Base-by-base conservation (phyloP, 2,888 invertebrate genomes). In the Pyrgus malvae region DNA sequence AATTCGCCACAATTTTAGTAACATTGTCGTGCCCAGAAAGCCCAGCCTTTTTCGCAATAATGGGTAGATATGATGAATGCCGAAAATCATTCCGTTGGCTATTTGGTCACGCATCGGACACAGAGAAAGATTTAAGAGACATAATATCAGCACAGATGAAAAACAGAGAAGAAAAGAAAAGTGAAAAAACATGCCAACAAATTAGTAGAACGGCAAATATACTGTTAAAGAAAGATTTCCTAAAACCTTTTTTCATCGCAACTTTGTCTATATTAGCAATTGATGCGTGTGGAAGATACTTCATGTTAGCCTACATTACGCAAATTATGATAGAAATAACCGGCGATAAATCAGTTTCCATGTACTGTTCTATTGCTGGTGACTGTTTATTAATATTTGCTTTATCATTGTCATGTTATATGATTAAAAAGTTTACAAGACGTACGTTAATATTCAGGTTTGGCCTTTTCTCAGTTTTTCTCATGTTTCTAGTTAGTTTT, bases 1-100 rank as follows among this genome's bases (percentile, higher is more conserved):
- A 64, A 0, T 45, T 62, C 0, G 42, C 62, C 0, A 46, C 68
- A 0, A 53, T 69, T 1, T 9, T 72, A 1, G 4, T 73, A 9
- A 66, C 72, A 0, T 51, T 62, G 0, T 63, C 69, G 9, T 78
- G 75, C 69, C 72, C 71, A 0, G 80, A 80, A 49, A 80, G 76
- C 25, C 79, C 78, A 0, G 65, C 70, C 0, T 72, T 59, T 48
- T 62, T 73, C 9, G 80, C 76, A 0, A 57, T 72, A 55, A 73
- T 64, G 54, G 77, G 76, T 2, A 63, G 62, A 19, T 74, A 68
- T 55, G 60, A 62, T 2, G 75, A 76, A 9, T 74, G 73, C 44
- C 58, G 67, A 19, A 59, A 63, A 23, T 63, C 75, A 0, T 74
- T 68, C 41, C 48, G 48, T 7, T 79, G 72, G 72, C 55, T 78